Base-by-base conservation (phyloP, 2,888 invertebrate genomes). In the Drosophila mimica region DNA sequence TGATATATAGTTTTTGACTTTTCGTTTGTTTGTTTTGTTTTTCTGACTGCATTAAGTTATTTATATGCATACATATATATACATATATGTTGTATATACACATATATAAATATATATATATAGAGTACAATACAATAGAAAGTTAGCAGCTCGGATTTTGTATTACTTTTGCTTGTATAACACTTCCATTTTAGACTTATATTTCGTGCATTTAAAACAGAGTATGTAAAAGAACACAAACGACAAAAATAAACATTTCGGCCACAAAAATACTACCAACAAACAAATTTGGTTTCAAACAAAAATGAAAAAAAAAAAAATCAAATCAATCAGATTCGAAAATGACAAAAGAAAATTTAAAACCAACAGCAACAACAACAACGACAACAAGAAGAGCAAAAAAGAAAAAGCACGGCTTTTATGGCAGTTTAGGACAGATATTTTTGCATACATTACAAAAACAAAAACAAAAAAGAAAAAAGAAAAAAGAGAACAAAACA, bases 161-260 rank as follows among this genome's bases (percentile, higher is more conserved):
- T 49, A 49, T 67, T 56, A 70, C 70, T 56, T 49, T 68, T 56
- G 70, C 57, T 52, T 76, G 83, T 88, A 81, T 83, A 88, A 86
- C 87, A 88, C 89, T 84, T 76, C 74, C 72, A 77, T 69, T 71
- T 68, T 33, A 62, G 64, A 72, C 82, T 71, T 73, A 76, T 81
- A 81, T 70, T 59, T 71, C 46, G 76, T 70, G 71, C 80, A 67
- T 70, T 59, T 65, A 69, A 60, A 58, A 70, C 31, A 60, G 46
- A 49, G 30, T 51, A 20, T 31, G 46, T 53, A 58, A 43, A 33
- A 46, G 13, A 46, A 25, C 53, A 61, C 51, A 28, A 56, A 64
- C 46, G 67, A 66, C 31, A 61, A 70, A 84, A 76, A 61, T 84
- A 65, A 73, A 88, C 83, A 80, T 86, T 86, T 89, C 86, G 88